Evolutionary conservation across 2,113 vertebrate species (phyloP).

Genomic region (Polyodon spathula): DNA sequence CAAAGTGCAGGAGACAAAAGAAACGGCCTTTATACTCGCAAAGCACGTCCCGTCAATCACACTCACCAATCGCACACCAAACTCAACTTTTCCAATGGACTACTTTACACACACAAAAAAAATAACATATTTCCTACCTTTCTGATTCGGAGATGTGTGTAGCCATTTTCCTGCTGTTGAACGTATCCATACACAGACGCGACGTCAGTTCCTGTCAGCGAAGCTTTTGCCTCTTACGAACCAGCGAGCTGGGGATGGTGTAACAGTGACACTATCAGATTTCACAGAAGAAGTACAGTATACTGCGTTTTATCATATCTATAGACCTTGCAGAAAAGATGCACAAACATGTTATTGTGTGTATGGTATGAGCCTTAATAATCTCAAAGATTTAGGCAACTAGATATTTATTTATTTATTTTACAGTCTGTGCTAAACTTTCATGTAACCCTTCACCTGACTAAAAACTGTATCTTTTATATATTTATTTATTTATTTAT

Average conservation of each 20-base stretch:
- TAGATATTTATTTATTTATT: too few species aligned
- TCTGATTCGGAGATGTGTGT: background rate
- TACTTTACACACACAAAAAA: background rate
- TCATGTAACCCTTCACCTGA: too few species aligned
- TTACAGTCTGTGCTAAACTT: too few species aligned
- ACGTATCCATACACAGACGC: background rate
- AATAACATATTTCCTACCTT: background rate
- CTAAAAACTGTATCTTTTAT: too few species aligned
- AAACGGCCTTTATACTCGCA: background rate
- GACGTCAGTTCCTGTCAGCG: slow-evolving; percentile 3
- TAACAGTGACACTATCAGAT: background rate
- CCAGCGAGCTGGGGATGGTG: background rate
- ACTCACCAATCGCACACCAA: background rate
- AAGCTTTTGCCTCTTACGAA: background rate
- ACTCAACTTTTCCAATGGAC: background rate
- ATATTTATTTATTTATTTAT: too few species aligned
- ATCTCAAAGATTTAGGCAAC: too few species aligned
- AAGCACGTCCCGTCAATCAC: background rate
- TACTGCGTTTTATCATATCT: too few species aligned
- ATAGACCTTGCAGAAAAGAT: too few species aligned
- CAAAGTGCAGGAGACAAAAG: background rate
- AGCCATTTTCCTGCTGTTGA: slow-evolving; percentile 1
- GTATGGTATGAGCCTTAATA: too few species aligned
- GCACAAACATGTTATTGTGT: too few species aligned
- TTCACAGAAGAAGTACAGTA: background rate